Evolutionary conservation across 2,113 vertebrate species (phyloP).

Genomic region (Tachysurus fulvidraco): DNA sequence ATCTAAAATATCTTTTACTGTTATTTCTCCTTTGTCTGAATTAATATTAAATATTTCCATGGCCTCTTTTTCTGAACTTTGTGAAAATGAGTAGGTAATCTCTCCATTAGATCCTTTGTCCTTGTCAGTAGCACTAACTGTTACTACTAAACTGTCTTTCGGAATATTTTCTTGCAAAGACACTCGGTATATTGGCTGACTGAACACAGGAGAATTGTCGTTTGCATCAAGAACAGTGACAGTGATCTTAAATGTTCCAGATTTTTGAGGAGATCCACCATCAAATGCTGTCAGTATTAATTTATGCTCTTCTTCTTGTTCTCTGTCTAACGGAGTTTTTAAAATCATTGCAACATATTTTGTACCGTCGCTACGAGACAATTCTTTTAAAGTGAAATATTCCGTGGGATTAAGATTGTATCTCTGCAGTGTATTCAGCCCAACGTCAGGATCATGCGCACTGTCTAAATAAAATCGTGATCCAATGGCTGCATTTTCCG

Average conservation of each 20-base stretch:
- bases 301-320: slow-evolving; percentile 50
- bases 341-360: slow-evolving; percentile 63
- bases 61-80: slow-evolving; percentile 43
- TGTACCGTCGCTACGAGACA: slow-evolving; percentile 57
- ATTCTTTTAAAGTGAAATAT: slow-evolving; percentile 65
- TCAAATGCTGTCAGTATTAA: slow-evolving; percentile 61
- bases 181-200: slow-evolving; percentile 59
- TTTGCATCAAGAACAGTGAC: slow-evolving; percentile 70
- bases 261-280: slow-evolving; percentile 60
- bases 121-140: slow-evolving; percentile 67
- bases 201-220: slow-evolving; percentile 67
- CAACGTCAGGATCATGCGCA: slow-evolving; percentile 73
- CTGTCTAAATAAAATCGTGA: slow-evolving; percentile 70
- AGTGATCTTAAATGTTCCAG: slow-evolving; percentile 56
- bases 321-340: slow-evolving; percentile 60
- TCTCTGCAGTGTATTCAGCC: slow-evolving; percentile 68
- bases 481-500: slow-evolving; percentile 61
- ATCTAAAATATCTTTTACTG: slow-evolving; percentile 66
- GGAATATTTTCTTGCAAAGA: slow-evolving; percentile 66
- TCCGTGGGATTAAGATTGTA: slow-evolving; percentile 68
- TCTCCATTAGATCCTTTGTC: slow-evolving; percentile 68
- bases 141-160: slow-evolving; percentile 53
- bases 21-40: slow-evolving; percentile 70
- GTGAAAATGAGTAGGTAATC: slow-evolving; percentile 47
- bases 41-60: slow-evolving; percentile 65